Evolutionary conservation across 2,888 invertebrate species (phyloP).

Genomic region (Rhingia campestris): DNA sequence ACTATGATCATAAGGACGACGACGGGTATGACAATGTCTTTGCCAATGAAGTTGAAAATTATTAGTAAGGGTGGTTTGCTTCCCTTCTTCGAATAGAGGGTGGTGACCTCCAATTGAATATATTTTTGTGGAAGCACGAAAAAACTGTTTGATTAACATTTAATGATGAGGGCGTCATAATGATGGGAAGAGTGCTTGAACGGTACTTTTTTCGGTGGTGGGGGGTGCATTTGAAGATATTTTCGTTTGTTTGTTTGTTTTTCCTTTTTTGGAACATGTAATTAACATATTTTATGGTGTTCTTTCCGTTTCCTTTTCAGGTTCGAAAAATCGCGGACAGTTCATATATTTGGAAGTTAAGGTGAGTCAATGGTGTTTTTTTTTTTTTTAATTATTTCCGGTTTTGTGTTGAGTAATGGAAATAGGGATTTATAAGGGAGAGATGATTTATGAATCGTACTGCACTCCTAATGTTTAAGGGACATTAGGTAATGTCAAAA

Average conservation of each 20-base stretch:
- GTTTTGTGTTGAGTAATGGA: no score
- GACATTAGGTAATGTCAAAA: no score
- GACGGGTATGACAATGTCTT: conserved; percentile 4
- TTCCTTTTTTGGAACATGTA: background rate
- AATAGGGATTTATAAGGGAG: no score
- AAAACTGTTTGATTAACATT: conserved; percentile 57
- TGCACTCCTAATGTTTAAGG: no score
- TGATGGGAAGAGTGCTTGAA: conserved; percentile 1
- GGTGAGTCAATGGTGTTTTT: no score
- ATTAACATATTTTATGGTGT: no score
- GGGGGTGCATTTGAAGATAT: conserved; percentile 17
- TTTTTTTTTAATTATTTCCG: no score
- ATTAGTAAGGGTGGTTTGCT: conserved; percentile 19
- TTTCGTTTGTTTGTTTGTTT: conserved; percentile 11
- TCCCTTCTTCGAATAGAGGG: background rate
- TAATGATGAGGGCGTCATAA: conserved; percentile 52
- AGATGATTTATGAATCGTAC: no score
- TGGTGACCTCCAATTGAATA: conserved; percentile 50
- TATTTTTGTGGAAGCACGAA: conserved; percentile 21
- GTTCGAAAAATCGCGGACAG: no score
- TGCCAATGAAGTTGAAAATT: conserved; percentile 30
- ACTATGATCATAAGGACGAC: conserved; percentile 4
- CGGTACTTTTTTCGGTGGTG: background rate
- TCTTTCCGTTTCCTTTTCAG: no score
- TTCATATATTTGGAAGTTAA: no score